Conservation (phyloP, 2,888 invertebrate species). For the Psococerastis gibbosa region DNA sequence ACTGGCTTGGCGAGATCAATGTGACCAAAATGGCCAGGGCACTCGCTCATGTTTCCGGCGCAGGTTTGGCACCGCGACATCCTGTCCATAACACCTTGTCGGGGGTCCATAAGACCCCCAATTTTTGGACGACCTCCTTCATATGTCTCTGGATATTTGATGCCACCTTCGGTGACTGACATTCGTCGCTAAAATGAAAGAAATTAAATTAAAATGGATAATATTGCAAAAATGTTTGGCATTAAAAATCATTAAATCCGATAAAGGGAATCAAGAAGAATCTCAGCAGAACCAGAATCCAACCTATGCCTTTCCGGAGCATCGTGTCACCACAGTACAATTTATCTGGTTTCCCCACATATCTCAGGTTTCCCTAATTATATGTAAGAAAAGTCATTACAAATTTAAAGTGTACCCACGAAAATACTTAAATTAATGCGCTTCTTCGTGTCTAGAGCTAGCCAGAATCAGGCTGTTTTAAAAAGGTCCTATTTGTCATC, state of each 20-base stretch:
- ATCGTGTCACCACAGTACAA: too few relatives aligned
- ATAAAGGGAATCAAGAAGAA: neutral
- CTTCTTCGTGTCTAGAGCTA: too few relatives aligned
- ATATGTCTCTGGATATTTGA: slow-evolving; percentile 93
- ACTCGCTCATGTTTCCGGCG: slow-evolving; percentile 93
- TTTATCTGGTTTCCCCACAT: too few relatives aligned
- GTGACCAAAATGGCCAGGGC: slow-evolving; percentile 98
- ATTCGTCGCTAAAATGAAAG: slow-evolving; percentile 55
- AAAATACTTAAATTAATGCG: too few relatives aligned
- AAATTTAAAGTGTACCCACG: too few relatives aligned
- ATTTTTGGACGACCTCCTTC: slow-evolving; percentile 96
- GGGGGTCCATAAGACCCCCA: slow-evolving; percentile 97
- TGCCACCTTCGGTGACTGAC: slow-evolving; percentile 96
- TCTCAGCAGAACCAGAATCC: too few relatives aligned
- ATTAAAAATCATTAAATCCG: neutral
- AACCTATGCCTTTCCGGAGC: too few relatives aligned
- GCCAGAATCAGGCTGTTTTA: too few relatives aligned
- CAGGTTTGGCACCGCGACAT: slow-evolving; percentile 87
- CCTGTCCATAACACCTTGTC: slow-evolving; percentile 94
- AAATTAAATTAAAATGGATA: slow-evolving; percentile 1
- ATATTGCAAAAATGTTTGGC: neutral
- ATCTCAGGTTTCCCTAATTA: too few relatives aligned
- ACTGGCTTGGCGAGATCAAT: slow-evolving; percentile 97
- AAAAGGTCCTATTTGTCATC: too few relatives aligned
- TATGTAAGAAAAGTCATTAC: too few relatives aligned